Conservation (phyloP, 1,140 invertebrate genomes). For the Maniola jurtina region DNA sequence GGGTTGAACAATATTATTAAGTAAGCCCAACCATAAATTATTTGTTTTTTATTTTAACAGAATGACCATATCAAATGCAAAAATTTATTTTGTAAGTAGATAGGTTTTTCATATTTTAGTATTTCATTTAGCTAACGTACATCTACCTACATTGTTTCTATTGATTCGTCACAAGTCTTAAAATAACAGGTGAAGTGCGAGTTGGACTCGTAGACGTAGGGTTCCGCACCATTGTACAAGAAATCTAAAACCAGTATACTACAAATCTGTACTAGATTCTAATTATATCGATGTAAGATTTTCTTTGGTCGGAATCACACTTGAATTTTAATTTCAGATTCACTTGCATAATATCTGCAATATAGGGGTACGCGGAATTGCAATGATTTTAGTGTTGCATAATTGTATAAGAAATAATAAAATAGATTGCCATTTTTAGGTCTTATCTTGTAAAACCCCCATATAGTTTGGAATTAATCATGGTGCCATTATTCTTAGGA, state of each 20-base stretch:
- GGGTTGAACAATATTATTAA: not conserved
- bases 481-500: not conserved
- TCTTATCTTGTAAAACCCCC: not conserved
- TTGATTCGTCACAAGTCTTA: no score
- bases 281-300: no score
- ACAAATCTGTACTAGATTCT: no score
- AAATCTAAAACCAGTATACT: no score
- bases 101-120: no score
- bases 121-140: no score
- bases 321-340: not conserved
- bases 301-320: not conserved
- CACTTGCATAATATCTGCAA: constrained; percentile 1
- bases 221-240: no score
- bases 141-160: no score
- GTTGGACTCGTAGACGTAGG: no score
- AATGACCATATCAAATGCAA: not conserved
- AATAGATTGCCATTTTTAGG: not conserved
- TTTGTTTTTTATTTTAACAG: not conserved
- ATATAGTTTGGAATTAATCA: constrained; percentile 4
- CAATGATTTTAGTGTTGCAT: constrained; percentile 4
- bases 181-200: no score
- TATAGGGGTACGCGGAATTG: constrained; percentile 2
- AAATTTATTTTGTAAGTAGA: no score
- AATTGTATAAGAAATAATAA: constrained; percentile 5
- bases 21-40: not conserved